A percentile compares a stretch with the other conserved stretches of the same genome.
phyloP scores from a whole-genome alignment of 2,113 vertebrate genomes.

The Dasyprocta punctata region DNA sequence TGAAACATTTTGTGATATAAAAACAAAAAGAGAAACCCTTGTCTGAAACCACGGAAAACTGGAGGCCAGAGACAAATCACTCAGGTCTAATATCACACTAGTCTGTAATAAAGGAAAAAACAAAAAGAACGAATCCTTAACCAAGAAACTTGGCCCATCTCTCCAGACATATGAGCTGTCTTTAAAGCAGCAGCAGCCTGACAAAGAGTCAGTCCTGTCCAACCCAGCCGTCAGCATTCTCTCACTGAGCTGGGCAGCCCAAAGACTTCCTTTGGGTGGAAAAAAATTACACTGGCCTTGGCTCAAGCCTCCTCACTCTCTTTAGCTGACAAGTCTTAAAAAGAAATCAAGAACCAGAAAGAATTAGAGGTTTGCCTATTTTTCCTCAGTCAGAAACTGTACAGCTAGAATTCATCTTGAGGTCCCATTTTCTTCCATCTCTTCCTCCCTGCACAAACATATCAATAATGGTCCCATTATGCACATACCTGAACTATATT shows the following conservation, averaged over 20 bases:
- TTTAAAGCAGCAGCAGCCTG: not conserved
- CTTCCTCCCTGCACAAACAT: not conserved
- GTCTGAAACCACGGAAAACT: not conserved
- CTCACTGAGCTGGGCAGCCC: not conserved
- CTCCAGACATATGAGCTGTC: conserved; percentile 12
- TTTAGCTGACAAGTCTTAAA: conserved; percentile 69
- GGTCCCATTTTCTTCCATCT: conserved; percentile 32
- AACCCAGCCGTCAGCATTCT: not conserved
- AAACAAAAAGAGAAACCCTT: not conserved
- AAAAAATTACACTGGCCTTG: conserved; percentile 63
- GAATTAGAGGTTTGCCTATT: conserved; percentile 46
- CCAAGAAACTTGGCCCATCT: not conserved
- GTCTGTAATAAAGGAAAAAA: not conserved
- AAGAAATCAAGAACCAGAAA: conserved; percentile 75
- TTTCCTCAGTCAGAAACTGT: conserved; percentile 42
- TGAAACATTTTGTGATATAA: conserved; percentile 1
- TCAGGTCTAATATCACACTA: not conserved
- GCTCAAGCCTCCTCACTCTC: conserved; percentile 57
- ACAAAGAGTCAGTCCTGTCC: not conserved
- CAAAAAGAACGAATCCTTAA: conserved; percentile 3
- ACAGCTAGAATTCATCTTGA: conserved; percentile 50
- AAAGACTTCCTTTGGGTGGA: conserved; percentile 47
- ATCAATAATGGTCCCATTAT: conserved; percentile 55
- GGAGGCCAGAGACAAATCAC: not conserved
- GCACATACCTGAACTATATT: conserved; percentile 46